Conservation (phyloP, 2,797 vertebrate species). For the Arrhamphus sclerolepis region DNA sequence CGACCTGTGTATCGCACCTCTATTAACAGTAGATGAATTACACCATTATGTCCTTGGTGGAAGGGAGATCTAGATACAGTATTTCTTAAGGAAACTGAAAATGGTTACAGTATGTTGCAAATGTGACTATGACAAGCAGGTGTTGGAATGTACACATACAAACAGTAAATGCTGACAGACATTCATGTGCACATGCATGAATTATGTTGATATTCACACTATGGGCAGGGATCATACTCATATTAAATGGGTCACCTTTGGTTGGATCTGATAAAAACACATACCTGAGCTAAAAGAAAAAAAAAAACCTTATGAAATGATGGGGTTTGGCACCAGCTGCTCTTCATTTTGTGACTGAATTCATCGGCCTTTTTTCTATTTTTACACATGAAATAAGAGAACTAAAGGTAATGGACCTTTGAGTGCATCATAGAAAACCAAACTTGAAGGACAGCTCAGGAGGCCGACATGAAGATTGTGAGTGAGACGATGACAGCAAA, state of each 20-base stretch:
- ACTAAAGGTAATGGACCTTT: slow-evolving; percentile 62
- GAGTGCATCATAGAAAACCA: slow-evolving; percentile 39
- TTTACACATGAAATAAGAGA: slow-evolving; percentile 28
- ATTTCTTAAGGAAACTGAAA: slow-evolving; percentile 39
- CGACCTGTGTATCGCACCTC: slow-evolving; percentile 67
- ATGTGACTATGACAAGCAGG: slow-evolving; percentile 10
- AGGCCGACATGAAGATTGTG: slow-evolving; percentile 28
- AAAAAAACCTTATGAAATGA: no score
- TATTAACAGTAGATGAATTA: slow-evolving; percentile 69
- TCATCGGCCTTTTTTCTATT: slow-evolving; percentile 5
- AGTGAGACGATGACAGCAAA: slow-evolving; percentile 59
- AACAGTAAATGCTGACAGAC: neutral
- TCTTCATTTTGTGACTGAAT: slow-evolving; percentile 6
- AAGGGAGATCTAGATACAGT: slow-evolving; percentile 58
- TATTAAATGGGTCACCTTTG: no score
- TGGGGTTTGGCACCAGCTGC: slow-evolving; percentile 1
- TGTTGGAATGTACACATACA: neutral
- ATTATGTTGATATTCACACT: neutral
- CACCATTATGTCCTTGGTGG: slow-evolving; percentile 77
- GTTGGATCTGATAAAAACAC: no score
- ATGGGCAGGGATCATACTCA: no score
- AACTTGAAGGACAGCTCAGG: slow-evolving; percentile 15
- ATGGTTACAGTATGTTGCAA: slow-evolving; percentile 17
- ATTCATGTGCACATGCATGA: neutral
- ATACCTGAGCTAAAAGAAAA: no score